Evolutionary conservation across 2,797 vertebrate genomes (phyloP).

Genomic region (Halcyon smyrnensis): DNA sequence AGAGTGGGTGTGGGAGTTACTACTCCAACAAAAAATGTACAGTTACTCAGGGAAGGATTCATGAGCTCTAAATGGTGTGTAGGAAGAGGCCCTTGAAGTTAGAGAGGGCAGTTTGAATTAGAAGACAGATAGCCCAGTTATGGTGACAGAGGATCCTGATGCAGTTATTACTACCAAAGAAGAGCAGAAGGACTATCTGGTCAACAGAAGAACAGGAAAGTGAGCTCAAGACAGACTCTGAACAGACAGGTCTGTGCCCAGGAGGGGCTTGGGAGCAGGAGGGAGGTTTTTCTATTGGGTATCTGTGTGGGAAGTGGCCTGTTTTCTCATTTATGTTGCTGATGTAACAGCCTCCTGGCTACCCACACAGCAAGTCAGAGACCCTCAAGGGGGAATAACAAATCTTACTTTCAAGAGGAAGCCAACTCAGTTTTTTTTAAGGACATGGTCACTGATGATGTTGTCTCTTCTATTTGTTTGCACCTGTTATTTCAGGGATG

Average conservation of each 20-base stretch:
- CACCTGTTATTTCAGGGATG: not conserved
- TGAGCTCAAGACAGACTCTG: not conserved
- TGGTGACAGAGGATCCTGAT: not conserved
- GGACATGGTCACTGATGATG: not conserved
- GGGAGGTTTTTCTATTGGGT: not conserved
- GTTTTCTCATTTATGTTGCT: not conserved
- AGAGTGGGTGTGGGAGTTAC: not conserved
- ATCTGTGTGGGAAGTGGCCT: not conserved
- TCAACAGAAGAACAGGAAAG: not conserved
- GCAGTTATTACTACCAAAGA: not conserved
- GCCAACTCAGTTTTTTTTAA: not conserved
- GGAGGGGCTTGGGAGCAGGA: not conserved
- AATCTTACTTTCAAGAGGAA: not conserved
- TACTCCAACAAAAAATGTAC: not conserved
- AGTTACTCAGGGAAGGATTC: slow-evolving; percentile 10
- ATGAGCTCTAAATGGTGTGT: slow-evolving; percentile 9
- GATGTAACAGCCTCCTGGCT: not conserved
- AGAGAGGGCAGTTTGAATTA: slow-evolving; percentile 12
- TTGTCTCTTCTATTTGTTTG: not conserved
- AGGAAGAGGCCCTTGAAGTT: slow-evolving; percentile 33
- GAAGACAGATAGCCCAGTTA: slow-evolving; percentile 1
- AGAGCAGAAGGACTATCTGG: not conserved
- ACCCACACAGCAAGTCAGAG: not conserved
- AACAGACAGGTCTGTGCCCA: not conserved
- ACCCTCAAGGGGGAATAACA: not conserved